Base-by-base conservation (phyloP, 30 jellyfish, hydroid and myxozoan species). In the Hydra vulgaris region DNA sequence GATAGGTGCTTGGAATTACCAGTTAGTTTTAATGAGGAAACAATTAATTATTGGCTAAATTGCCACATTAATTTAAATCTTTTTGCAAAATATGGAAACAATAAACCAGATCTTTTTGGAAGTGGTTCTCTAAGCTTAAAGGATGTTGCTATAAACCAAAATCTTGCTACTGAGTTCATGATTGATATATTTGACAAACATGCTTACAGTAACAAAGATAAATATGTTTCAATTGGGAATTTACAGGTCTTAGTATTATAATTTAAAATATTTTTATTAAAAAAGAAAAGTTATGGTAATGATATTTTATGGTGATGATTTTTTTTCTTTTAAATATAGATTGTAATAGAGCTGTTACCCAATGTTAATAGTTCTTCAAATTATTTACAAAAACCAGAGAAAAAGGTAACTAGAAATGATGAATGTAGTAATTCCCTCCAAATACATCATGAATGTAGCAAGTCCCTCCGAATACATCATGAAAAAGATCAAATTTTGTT, bases 11-110 rank as follows among this genome's bases (percentile, higher is more conserved):
- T 95, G 52, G 84, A 84, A 3, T 84, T 84, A 70, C 96, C 96
- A 5, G 81, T 85, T 21, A 79, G 72, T 26, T 89, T 89, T 77
- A 86, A 79, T 53, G 92, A 83, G 1, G 27, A 77, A 18, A 74
- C 84, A 3, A 21, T 89, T 18, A 79, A 75, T 15, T 72, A 23
- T 26, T 89, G 96, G 96, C 79, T 92, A 91, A 83, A 76, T 24
- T 67, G 74, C 21, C 78, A 53, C 1, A 22, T 89, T 18, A 20
- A 40, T 4, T 84, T 89, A 74, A 89, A 78, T n/a, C 70, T 89
- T 4, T 76, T 72, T 71, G 75, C 78, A 23, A 71, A 81, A 80
- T 19, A 24, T 21, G 0, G 55, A n/a, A 23, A 66, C 0, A 22
- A 79, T 54, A 66, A 79, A 77, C 84, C 70, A 7, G 26, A 53